These are phyloP conservation scores for Paralichthys olivaceus DNA, from an alignment of 2,113 vertebrate genomes.

Conservation along the genomic window DNA sequence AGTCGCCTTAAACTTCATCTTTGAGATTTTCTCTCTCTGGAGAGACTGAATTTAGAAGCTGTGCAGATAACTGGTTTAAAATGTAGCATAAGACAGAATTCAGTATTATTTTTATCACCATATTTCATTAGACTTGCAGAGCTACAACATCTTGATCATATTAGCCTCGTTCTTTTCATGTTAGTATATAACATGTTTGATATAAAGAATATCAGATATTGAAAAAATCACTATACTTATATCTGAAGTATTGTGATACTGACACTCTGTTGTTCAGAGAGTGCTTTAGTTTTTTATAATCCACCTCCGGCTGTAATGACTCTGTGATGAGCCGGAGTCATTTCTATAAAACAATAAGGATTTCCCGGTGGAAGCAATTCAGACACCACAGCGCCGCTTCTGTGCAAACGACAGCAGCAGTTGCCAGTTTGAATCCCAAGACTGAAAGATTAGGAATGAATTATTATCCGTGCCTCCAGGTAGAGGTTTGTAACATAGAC, in stretches of 20 bases:
- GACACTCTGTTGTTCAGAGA: too few species aligned
- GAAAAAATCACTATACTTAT: neutral
- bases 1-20: conserved; percentile 15
- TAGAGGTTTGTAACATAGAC: conserved; percentile 1
- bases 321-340: conserved; percentile 52
- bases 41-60: neutral
- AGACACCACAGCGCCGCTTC: conserved; percentile 21
- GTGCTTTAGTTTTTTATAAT: conserved; percentile 3
- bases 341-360: conserved; percentile 54
- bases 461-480: conserved; percentile 14
- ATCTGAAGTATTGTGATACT: neutral
- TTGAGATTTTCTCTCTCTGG: neutral
- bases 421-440: conserved; percentile 42
- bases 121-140: too few species aligned
- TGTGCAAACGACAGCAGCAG: conserved; percentile 13
- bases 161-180: too few species aligned
- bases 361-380: conserved; percentile 57
- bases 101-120: too few species aligned
- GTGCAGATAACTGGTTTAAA: neutral
- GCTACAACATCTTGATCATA: too few species aligned
- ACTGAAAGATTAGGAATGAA: conserved; percentile 34
- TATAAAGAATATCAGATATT: too few species aligned
- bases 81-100: neutral
- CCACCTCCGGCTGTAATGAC: conserved; percentile 51
- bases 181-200: too few species aligned